Evolutionary conservation across 2,113 vertebrate genomes (phyloP).

Genomic region (Dissostichus mawsoni): DNA sequence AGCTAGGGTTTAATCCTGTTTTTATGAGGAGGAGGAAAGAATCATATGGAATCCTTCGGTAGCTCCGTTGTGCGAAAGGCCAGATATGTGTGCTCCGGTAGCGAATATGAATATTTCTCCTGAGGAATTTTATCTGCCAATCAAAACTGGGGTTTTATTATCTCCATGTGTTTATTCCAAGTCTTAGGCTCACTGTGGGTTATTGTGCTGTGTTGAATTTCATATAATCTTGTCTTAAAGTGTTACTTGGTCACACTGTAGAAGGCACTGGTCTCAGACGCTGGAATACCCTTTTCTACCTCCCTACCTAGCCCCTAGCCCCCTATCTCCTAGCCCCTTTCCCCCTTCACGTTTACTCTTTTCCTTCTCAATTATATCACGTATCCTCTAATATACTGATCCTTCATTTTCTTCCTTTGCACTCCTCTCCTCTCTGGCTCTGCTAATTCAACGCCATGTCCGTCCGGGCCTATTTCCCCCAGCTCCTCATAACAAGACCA

Average conservation of each 20-base stretch:
- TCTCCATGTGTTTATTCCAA: conserved; percentile 23
- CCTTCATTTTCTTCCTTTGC: conserved; percentile 14
- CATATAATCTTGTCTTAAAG: neutral
- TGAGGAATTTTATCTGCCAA: conserved; percentile 43
- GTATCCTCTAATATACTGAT: conserved; percentile 12
- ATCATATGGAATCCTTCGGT: conserved; percentile 28
- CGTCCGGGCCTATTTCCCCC: conserved; percentile 37
- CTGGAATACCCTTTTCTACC: neutral
- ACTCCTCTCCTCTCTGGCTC: conserved; percentile 24
- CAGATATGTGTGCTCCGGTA: conserved; percentile 16
- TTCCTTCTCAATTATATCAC: conserved; percentile 11
- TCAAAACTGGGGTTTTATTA: conserved; percentile 14
- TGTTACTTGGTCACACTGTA: neutral
- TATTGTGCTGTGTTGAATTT: conserved; percentile 29
- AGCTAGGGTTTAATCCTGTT: conserved; percentile 48
- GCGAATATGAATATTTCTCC: conserved; percentile 33
- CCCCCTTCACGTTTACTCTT: conserved; percentile 9
- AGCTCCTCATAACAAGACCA: conserved; percentile 57
- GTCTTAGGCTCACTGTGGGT: neutral
- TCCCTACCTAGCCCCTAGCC: neutral
- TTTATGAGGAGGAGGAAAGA: conserved; percentile 58
- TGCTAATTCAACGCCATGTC: conserved; percentile 68
- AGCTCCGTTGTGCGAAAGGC: conserved; percentile 32
- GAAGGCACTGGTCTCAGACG: neutral
- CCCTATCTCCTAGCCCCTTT: neutral